These are phyloP conservation scores for Rhabdophis nuchalis DNA, from an alignment of 2,797 vertebrate genomes.

Conservation along the genomic window DNA sequence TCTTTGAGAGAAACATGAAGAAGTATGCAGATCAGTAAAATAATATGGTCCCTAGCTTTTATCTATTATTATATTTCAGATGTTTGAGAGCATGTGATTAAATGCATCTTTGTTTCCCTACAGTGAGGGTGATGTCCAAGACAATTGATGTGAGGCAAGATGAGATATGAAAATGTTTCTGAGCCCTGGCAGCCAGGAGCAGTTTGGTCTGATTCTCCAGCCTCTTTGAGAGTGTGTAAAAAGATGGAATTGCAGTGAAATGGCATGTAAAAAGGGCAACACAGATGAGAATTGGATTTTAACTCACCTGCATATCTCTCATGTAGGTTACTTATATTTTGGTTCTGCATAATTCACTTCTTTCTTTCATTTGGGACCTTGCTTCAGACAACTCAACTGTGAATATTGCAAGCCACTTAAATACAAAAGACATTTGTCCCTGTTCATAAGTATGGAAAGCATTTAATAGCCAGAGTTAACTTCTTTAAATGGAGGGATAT, in stretches of 20 bases:
- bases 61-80: neutral
- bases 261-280: neutral
- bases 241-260: neutral
- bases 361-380: neutral
- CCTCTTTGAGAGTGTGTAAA: neutral
- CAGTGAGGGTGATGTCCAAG: neutral
- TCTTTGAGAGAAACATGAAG: neutral
- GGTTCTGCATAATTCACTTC: neutral
- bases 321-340: neutral
- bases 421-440: neutral
- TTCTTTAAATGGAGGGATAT: neutral
- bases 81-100: neutral
- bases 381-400: neutral
- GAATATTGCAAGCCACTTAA: neutral
- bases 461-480: neutral
- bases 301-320: neutral
- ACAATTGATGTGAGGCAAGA: neutral
- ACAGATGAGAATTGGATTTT: neutral
- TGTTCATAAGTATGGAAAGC: neutral
- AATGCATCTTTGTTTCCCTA: neutral
- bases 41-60: neutral
- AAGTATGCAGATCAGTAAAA: neutral
- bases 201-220: neutral
- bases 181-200: neutral
- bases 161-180: neutral